phyloP scores from a whole-genome alignment of 2,113 vertebrate genomes.

The Rhineura floridana region DNA sequence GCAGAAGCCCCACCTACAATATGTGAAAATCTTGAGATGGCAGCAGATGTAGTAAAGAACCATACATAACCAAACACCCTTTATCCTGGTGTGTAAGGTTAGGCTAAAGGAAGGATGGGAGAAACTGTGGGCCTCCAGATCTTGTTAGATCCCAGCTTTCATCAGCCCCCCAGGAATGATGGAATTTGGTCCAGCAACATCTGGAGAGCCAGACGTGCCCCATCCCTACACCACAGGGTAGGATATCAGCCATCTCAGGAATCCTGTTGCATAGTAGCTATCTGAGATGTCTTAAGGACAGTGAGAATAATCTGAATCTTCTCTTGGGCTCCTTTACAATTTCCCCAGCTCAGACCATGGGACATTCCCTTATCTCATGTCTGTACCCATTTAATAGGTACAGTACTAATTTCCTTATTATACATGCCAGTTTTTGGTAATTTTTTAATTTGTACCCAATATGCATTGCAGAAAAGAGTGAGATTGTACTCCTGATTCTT shows the following conservation, averaged over 20 bases:
- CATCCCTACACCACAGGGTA: not conserved
- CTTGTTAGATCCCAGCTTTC: no score
- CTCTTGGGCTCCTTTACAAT: not conserved
- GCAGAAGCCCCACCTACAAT: not conserved
- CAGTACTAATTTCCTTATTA: not conserved
- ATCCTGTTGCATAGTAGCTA: not conserved
- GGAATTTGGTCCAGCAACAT: not conserved
- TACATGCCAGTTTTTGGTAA: not conserved
- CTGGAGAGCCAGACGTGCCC: no score
- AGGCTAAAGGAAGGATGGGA: not conserved
- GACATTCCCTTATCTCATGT: not conserved
- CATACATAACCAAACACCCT: not conserved
- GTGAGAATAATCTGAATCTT: not conserved
- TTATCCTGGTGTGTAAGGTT: not conserved
- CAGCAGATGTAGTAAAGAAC: no score
- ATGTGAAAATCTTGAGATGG: not conserved
- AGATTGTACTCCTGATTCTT: conserved; percentile 8
- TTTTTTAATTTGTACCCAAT: not conserved
- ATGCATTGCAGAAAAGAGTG: conserved; percentile 24
- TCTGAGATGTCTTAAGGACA: not conserved
- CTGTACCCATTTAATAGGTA: not conserved
- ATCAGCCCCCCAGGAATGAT: not conserved
- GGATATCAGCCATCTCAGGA: not conserved
- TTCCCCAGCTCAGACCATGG: not conserved
- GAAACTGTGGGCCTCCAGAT: no score